phyloP scores from a whole-genome alignment of 2,113 vertebrate species.

The Ceuthmochares aereus region DNA sequence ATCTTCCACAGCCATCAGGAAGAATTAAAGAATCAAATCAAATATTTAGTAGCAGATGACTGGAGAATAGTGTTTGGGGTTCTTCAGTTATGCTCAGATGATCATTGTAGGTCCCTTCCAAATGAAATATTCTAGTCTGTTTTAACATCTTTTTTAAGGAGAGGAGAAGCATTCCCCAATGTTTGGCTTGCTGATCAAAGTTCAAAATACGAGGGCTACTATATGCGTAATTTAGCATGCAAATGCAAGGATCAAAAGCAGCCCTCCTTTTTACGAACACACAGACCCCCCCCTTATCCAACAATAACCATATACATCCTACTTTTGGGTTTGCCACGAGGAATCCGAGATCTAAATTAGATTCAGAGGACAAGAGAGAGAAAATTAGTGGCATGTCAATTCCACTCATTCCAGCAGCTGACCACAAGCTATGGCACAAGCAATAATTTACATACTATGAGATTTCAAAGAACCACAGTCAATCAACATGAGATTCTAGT shows the following conservation, averaged over 20 bases:
- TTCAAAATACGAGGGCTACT: not conserved
- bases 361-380: not conserved
- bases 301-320: not conserved
- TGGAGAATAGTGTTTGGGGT: not conserved
- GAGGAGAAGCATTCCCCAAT: not conserved
- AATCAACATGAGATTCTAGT: not conserved
- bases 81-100: not conserved
- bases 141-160: not conserved
- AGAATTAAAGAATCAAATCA: not conserved
- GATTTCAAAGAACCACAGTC: not conserved
- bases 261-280: not conserved
- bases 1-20: not conserved
- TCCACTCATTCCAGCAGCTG: not conserved
- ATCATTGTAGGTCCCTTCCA: not conserved
- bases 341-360: not conserved
- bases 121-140: not conserved
- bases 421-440: not conserved
- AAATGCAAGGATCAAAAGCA: conserved; percentile 21
- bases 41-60: not conserved
- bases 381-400: not conserved
- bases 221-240: not conserved
- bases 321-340: not conserved
- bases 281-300: not conserved
- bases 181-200: not conserved
- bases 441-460: not conserved